A percentile compares a stretch with the other conserved stretches of the same genome.
phyloP scores from a whole-genome alignment of 2,888 invertebrate species.

The Ochropacha duplaris region DNA sequence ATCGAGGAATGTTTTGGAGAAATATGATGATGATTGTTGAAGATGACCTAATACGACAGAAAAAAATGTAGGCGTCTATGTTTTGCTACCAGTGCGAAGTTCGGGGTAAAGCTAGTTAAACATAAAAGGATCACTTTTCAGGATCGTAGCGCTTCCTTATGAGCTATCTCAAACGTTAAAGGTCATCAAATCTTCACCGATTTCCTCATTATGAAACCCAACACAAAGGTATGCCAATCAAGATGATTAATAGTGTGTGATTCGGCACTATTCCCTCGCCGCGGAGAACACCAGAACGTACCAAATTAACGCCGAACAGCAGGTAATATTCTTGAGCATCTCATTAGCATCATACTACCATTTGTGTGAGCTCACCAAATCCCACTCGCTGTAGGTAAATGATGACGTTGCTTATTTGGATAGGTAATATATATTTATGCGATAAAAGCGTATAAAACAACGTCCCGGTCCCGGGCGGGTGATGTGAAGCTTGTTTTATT shows the following conservation, averaged over 20 bases:
- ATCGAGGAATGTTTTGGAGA: too few relatives aligned
- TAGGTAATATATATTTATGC: slow-evolving; percentile 12
- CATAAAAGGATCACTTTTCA: too few relatives aligned
- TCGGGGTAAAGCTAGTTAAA: too few relatives aligned
- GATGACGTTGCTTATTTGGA: slow-evolving; percentile 48
- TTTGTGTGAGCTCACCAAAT: slow-evolving; percentile 39
- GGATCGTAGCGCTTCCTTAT: too few relatives aligned
- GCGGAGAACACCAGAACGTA: slow-evolving; percentile 22
- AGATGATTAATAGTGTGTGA: slow-evolving; percentile 58
- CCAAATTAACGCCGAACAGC: slow-evolving; percentile 25
- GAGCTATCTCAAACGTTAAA: neutral
- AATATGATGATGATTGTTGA: too few relatives aligned
- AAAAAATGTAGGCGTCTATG: too few relatives aligned
- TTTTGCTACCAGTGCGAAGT: too few relatives aligned
- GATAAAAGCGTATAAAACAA: slow-evolving; percentile 12
- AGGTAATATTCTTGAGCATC: slow-evolving; percentile 39
- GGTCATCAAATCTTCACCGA: neutral
- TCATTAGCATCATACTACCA: slow-evolving; percentile 52
- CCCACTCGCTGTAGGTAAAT: slow-evolving; percentile 34
- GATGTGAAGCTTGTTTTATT: slow-evolving; percentile 57
- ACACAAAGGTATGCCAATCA: slow-evolving; percentile 35
- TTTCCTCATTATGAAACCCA: neutral
- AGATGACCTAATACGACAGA: too few relatives aligned
- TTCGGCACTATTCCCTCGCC: slow-evolving; percentile 36
- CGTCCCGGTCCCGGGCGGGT: slow-evolving; percentile 24